These are phyloP conservation scores for Catostylus mosaicus DNA, from an alignment of 30 jellyfish, hydroid and myxozoan genomes.

Conservation along the genomic window DNA sequence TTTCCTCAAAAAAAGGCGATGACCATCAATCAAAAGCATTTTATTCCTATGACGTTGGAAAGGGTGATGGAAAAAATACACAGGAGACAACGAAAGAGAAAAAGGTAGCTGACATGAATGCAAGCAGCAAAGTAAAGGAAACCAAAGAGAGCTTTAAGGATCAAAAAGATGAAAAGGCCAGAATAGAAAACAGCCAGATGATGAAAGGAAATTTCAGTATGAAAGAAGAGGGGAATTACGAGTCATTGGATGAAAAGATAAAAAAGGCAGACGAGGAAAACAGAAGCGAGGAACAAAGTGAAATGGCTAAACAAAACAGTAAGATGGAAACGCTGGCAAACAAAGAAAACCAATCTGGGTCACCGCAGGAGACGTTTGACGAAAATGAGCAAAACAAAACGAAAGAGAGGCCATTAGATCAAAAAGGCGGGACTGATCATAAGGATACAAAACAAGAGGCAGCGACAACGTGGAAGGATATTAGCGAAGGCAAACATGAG, in stretches of 20 bases:
- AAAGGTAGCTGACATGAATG: too few relatives aligned
- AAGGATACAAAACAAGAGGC: not conserved
- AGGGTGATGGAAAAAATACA: not conserved
- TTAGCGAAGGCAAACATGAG: not conserved
- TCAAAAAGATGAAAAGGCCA: not conserved
- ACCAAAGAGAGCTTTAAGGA: too few relatives aligned
- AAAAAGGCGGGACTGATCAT: not conserved
- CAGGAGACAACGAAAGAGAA: not conserved
- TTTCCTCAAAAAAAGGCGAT: too few relatives aligned
- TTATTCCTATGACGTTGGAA: not conserved
- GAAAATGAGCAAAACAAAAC: not conserved
- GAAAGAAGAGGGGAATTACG: not conserved
- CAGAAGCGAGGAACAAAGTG: not conserved
- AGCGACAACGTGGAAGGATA: not conserved
- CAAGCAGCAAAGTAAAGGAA: too few relatives aligned
- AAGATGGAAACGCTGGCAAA: not conserved
- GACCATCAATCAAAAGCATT: not conserved
- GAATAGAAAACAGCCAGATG: not conserved
- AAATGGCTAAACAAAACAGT: not conserved
- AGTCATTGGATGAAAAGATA: not conserved
- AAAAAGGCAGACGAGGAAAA: not conserved
- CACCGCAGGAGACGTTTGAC: not conserved
- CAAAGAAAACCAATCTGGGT: not conserved
- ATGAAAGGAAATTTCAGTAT: not conserved
- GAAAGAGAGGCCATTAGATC: not conserved